Conservation (phyloP, 2,888 invertebrate species). For the Shargacucullia verbasci region DNA sequence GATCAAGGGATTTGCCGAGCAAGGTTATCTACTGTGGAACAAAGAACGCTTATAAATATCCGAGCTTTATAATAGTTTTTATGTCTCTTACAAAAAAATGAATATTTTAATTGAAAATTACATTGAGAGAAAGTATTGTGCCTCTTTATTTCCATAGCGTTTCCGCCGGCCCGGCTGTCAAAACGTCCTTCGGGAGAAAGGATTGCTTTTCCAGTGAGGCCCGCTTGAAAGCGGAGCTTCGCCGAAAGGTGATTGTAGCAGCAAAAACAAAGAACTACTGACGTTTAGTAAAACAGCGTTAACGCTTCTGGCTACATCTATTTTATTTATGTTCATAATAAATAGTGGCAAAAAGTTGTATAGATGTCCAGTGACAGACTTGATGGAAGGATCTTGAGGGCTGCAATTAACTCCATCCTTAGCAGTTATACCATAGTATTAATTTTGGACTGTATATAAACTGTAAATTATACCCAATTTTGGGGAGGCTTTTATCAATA, state of each 20-base stretch:
- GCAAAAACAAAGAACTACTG: conserved; percentile 43
- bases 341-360: conserved; percentile 12
- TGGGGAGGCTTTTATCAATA: no score
- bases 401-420: no score
- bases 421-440: no score
- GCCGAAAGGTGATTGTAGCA: conserved; percentile 41
- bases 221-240: conserved; percentile 34
- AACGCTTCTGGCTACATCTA: conserved; percentile 30
- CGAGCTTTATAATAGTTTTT: conserved; percentile 22
- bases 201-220: conserved; percentile 39
- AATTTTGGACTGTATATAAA: no score
- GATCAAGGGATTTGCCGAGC: conserved; percentile 36
- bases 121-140: conserved; percentile 21
- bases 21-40: conserved; percentile 17
- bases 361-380: no score
- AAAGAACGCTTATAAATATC: conserved; percentile 26
- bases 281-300: conserved; percentile 35
- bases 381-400: no score
- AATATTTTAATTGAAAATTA: conserved; percentile 14
- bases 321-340: conserved; percentile 33
- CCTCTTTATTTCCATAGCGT: conserved; percentile 7
- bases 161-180: conserved; percentile 40
- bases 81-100: conserved; percentile 10
- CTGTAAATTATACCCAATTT: no score
- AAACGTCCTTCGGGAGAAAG: conserved; percentile 44